These are phyloP conservation scores for Pterocles burchelli DNA, from an alignment of 2,113 vertebrate species.

Conservation along the genomic window DNA sequence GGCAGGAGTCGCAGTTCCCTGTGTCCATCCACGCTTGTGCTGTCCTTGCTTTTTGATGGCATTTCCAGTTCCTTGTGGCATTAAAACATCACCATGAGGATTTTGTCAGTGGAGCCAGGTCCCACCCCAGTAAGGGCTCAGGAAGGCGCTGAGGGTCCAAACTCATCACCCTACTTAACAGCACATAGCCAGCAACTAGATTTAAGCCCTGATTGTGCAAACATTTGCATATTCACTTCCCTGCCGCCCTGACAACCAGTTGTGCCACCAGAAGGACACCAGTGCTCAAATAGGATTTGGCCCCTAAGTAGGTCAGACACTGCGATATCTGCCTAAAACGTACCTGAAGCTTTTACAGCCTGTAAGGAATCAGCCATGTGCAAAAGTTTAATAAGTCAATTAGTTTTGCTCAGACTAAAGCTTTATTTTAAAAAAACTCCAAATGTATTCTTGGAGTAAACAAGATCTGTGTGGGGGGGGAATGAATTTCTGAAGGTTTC, in stretches of 20 bases:
- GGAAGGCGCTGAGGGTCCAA: background rate
- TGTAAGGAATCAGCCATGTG: background rate
- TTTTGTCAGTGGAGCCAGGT: background rate
- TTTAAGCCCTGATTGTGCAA: background rate
- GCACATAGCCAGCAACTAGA: background rate
- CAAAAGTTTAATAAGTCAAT: conserved; percentile 15
- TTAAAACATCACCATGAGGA: background rate
- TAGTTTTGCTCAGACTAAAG: background rate
- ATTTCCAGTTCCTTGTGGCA: background rate
- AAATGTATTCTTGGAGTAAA: background rate
- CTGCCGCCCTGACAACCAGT: background rate
- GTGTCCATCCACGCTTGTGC: accelerated
- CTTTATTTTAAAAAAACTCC: background rate
- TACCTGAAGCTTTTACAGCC: background rate
- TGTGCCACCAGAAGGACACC: background rate
- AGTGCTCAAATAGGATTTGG: conserved; percentile 18
- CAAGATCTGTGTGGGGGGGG: background rate
- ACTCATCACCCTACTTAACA: background rate
- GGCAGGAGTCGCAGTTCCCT: background rate
- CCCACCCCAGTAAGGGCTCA: background rate
- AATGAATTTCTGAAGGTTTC: background rate
- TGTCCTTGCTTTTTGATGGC: background rate
- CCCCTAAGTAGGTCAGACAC: conserved; percentile 36
- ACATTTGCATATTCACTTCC: background rate
- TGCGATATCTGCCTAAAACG: background rate